phyloP scores from a whole-genome alignment of 2,113 vertebrate species.

The Pygoscelis adeliae region DNA sequence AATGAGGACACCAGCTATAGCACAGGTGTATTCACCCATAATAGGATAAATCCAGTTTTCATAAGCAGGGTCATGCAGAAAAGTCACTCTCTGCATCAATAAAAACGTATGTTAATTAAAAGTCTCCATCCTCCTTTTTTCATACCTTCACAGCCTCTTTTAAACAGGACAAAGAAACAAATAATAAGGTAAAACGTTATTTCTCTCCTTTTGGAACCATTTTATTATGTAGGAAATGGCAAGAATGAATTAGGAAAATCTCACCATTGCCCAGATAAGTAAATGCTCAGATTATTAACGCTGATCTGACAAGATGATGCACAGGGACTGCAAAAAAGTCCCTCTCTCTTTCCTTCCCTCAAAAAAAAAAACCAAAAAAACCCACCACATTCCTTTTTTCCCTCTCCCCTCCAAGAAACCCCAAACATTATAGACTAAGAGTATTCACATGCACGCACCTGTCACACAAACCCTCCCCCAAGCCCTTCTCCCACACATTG shows the following conservation, averaged over 20 bases:
- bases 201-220: background rate
- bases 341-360: background rate
- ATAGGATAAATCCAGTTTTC: background rate
- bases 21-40: background rate
- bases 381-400: background rate
- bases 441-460: background rate
- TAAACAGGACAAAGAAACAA: background rate
- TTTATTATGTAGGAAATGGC: background rate
- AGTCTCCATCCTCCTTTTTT: background rate
- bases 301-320: background rate
- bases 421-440: background rate
- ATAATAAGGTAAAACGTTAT: background rate
- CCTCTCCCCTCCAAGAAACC: background rate
- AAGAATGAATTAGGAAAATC: background rate
- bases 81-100: background rate
- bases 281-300: background rate
- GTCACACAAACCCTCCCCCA: background rate
- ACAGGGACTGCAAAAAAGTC: background rate
- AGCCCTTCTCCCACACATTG: background rate
- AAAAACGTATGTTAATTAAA: background rate
- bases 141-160: background rate
- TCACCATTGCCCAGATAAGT: background rate
- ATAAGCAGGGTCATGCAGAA: background rate
- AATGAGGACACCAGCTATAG: background rate
- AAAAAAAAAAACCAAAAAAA: background rate